Base-by-base conservation (phyloP, 2,113 vertebrate genomes). In the Corydoras sp. region DNA sequence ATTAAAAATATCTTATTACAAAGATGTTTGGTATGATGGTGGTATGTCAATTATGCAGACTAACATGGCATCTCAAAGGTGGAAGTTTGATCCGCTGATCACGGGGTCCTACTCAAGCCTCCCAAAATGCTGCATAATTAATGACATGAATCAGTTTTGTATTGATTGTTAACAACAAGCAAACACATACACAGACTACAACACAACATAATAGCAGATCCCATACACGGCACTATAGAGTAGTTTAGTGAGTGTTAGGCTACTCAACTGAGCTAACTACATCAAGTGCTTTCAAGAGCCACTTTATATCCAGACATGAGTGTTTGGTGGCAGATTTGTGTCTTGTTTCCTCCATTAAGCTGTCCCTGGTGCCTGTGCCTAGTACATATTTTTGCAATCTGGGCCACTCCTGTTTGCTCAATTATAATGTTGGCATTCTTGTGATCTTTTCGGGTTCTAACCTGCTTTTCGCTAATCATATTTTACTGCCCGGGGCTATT, bases 381-480 rank as follows among this genome's bases (percentile, higher is more conserved):
- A 61, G 66, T 69, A 72, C 66, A 78, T 70, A 60, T 83, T 65
- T 66, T 62, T 68, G 55, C 64, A 76, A 83, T 81, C 77, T 83
- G 76, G 81, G 79, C 63, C 79, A 77, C 63, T 15, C 43, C 14
- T 79, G 81, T 83, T 79, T 79, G 73, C 66, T 79, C 73, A 77
- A 78, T 81, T 83, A 73, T 65, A 69, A 73, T n/a, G 35, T 18
- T 70, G 69, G 58, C 68, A 69, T 76, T 59, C 71, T 73, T 70
- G 59, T 76, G 14, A 65, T 69, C 58, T 78, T 81, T 69, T 72
- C 74, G 63, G 65, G 68, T 84, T 84, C 77, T 82, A 85, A 85
- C 79, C 80, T 80, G 77, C 73, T 85, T 76, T 60, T 72, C 71
- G 70, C 81, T 86, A 87, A 87, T 87, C 81, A 49, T 74, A 75